Percentiles rank a stretch among this genome's conserved stretches.
phyloP scores from a whole-genome alignment of 2,113 vertebrate genomes.

The Planiliza haematocheilus region DNA sequence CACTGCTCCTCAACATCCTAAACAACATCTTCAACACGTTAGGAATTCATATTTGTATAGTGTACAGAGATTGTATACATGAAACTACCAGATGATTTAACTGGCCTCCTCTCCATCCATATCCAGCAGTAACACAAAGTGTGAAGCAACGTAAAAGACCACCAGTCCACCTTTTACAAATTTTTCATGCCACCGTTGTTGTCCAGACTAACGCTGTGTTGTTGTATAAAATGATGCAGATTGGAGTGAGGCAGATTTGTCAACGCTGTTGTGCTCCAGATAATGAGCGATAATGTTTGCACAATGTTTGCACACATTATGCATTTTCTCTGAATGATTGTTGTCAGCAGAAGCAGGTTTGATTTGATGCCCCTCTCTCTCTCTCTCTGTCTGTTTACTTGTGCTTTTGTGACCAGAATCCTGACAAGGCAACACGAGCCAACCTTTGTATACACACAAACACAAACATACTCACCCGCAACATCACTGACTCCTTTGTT shows the following conservation, averaged over 20 bases:
- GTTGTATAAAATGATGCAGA: conserved; percentile 38
- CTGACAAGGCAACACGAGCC: conserved; percentile 44
- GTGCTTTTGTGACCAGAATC: conserved; percentile 61
- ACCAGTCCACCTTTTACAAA: conserved; percentile 29
- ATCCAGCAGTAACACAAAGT: conserved; percentile 30
- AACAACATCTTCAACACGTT: too few species aligned
- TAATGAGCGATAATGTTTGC: conserved; percentile 54
- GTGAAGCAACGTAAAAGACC: conserved; percentile 34
- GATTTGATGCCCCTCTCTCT: conserved; percentile 37
- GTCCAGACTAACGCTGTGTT: conserved; percentile 20
- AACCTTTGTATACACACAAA: conserved; percentile 14
- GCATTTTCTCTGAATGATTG: conserved; percentile 52
- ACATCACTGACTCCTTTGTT: conserved; percentile 31
- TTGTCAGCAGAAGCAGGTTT: conserved; percentile 51
- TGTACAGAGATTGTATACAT: too few species aligned
- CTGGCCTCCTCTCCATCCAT: conserved; percentile 3
- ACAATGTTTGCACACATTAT: conserved; percentile 58
- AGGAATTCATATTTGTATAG: too few species aligned
- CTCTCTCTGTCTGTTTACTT: conserved; percentile 58
- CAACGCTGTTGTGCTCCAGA: conserved; percentile 50
- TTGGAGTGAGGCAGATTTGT: conserved; percentile 51
- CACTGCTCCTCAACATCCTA: conserved; percentile 6
- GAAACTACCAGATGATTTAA: too few species aligned
- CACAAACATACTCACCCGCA: conserved; percentile 13
- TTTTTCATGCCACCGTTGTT: conserved; percentile 34